Percentiles rank a stretch among this genome's conserved stretches.
Evolutionary conservation across 2,797 vertebrate genomes (phyloP).

Genomic region (Acanthurus leucopareius): DNA sequence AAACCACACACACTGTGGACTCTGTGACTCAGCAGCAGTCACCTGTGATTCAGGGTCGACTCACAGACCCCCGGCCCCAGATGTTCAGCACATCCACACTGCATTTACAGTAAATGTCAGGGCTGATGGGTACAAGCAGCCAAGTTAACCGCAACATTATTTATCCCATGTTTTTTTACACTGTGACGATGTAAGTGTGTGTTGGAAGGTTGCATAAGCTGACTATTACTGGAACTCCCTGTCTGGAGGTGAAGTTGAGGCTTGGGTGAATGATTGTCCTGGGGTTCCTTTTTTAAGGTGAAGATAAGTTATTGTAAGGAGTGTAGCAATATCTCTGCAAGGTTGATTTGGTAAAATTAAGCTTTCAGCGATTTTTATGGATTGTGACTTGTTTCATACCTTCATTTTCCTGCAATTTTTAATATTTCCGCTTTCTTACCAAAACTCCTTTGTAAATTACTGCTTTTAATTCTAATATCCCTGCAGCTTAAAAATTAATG

Average conservation of each 20-base stretch:
- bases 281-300: neutral
- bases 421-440: neutral
- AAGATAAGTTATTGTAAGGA: slow-evolving; percentile 4
- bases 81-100: slow-evolving; percentile 70
- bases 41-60: slow-evolving; percentile 77
- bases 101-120: slow-evolving; percentile 77
- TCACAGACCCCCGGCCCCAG: slow-evolving; percentile 60
- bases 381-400: neutral
- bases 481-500: neutral
- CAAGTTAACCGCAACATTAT: slow-evolving; percentile 42
- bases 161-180: slow-evolving; percentile 35
- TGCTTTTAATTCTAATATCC: neutral
- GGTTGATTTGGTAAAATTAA: neutral
- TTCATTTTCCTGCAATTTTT: neutral
- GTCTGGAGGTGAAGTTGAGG: slow-evolving; percentile 23
- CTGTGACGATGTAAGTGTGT: slow-evolving; percentile 16
- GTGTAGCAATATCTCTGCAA: neutral
- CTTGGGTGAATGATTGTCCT: slow-evolving; percentile 19
- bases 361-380: neutral
- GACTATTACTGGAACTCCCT: slow-evolving; percentile 64
- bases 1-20: slow-evolving; percentile 21
- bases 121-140: slow-evolving; percentile 48
- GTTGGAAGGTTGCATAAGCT: slow-evolving; percentile 48
- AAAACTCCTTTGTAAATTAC: neutral
- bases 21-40: slow-evolving; percentile 76